These are phyloP conservation scores for Erebia epiphron DNA, from an alignment of 2,888 invertebrate genomes.

Conservation along the genomic window DNA sequence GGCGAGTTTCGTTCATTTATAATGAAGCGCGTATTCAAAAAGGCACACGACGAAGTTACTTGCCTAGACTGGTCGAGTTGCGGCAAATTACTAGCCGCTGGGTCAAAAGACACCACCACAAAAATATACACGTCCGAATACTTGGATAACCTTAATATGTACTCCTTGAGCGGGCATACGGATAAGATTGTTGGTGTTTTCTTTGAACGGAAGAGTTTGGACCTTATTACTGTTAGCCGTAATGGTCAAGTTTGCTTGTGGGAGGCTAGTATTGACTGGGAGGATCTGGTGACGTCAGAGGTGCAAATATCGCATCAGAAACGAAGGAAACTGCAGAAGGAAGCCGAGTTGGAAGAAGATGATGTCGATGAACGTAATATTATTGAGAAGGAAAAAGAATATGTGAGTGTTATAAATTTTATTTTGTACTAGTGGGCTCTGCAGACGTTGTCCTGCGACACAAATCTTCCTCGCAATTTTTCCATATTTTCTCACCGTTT, in stretches of 20 bases:
- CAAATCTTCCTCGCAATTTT: too few species aligned
- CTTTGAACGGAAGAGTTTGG: constrained; percentile 93
- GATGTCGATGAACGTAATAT: constrained; percentile 84
- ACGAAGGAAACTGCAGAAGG: constrained; percentile 62
- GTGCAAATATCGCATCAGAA: constrained; percentile 79
- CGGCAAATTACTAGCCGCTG: constrained; percentile 94
- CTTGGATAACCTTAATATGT: constrained; percentile 89
- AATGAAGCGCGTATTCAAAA: constrained; percentile 91
- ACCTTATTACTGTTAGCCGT: constrained; percentile 91
- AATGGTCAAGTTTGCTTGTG: constrained; percentile 94
- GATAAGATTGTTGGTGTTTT: constrained; percentile 93
- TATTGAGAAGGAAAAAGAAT: constrained; percentile 80
- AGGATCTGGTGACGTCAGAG: constrained; percentile 84
- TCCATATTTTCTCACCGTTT: too few species aligned
- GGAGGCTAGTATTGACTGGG: constrained; percentile 90
- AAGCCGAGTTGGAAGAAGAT: constrained; percentile 86
- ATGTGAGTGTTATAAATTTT: constrained; percentile 60
- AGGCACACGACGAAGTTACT: constrained; percentile 91
- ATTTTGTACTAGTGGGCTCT: too few species aligned
- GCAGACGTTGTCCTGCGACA: too few species aligned
- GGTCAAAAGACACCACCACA: constrained; percentile 94
- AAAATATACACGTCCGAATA: constrained; percentile 91
- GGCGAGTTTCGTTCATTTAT: constrained; percentile 95
- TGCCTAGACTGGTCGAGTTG: constrained; percentile 97
- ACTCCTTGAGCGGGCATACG: constrained; percentile 91